Conservation (phyloP, 2,888 invertebrate species). For the Biston betularia region DNA sequence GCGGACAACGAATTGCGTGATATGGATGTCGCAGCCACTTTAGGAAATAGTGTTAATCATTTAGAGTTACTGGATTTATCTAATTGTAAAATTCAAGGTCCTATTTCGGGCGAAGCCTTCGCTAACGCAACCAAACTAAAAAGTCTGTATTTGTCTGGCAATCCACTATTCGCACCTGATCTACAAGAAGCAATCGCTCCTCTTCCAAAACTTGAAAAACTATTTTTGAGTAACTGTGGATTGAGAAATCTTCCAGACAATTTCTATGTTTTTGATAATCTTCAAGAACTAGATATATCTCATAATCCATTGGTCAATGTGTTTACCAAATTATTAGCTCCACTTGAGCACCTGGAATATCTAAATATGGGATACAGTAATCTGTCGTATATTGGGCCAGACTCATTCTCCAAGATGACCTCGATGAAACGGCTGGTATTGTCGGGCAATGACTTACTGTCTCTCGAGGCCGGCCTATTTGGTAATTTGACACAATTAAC, state of each 20-base stretch:
- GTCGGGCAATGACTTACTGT: constrained; percentile 89
- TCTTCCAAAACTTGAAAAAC: constrained; percentile 87
- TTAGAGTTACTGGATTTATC: constrained; percentile 89
- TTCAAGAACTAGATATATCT: constrained; percentile 89
- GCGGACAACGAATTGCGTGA: constrained; percentile 88
- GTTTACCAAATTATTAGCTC: constrained; percentile 88
- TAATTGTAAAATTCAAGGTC: constrained; percentile 88
- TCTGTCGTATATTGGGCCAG: constrained; percentile 87
- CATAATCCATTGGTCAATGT: constrained; percentile 89
- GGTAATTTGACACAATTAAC: constrained; percentile 88
- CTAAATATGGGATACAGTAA: constrained; percentile 91
- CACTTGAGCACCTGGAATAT: constrained; percentile 88
- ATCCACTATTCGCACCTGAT: constrained; percentile 89
- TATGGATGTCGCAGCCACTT: constrained; percentile 87
- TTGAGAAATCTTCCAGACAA: constrained; percentile 88
- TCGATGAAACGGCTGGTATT: constrained; percentile 88
- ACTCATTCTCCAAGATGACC: constrained; percentile 89
- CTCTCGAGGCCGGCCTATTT: constrained; percentile 89
- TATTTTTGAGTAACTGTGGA: constrained; percentile 89
- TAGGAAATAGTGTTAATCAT: constrained; percentile 88
- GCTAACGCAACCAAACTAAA: constrained; percentile 88
- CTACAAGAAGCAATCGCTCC: constrained; percentile 88
- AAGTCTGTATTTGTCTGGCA: constrained; percentile 88
- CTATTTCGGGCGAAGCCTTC: constrained; percentile 89
- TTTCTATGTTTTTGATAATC: constrained; percentile 88